A percentile compares a stretch with the other conserved stretches of the same genome.
Evolutionary conservation across 1,140 invertebrate species (phyloP).

Genomic region (Aporrectodea caliginosa): DNA sequence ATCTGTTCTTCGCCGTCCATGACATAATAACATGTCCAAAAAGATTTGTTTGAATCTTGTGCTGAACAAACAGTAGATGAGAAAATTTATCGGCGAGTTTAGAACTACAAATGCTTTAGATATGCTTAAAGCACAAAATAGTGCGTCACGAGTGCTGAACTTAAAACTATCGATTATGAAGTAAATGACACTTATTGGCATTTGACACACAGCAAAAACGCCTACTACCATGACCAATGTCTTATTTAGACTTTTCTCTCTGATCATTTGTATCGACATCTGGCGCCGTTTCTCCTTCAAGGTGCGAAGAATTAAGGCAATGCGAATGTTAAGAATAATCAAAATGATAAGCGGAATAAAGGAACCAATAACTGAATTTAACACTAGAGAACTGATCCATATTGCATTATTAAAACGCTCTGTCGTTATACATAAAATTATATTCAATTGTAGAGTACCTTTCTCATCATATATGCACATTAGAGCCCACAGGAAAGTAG

Average conservation of each 20-base stretch:
- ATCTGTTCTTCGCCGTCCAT: no score
- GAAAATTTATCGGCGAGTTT: no score
- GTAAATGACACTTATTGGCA: no score
- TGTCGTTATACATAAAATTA: not conserved
- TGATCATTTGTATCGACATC: constrained; percentile 36
- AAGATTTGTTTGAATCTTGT: no score
- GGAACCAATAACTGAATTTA: not conserved
- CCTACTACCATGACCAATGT: constrained; percentile 27
- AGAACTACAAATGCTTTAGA: no score
- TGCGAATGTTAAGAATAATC: not conserved
- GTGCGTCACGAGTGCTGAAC: no score
- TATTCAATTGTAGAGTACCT: not conserved
- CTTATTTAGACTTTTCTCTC: constrained; percentile 41
- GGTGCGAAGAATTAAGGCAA: not conserved
- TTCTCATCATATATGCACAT: not conserved
- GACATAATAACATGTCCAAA: no score
- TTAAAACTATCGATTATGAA: no score
- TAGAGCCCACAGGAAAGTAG: not conserved
- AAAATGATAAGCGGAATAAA: not conserved
- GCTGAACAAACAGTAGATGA: no score
- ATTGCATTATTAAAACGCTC: no score
- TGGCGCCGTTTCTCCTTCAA: not conserved
- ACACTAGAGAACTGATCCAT: not conserved
- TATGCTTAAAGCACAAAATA: no score
- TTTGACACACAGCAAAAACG: constrained; percentile 26